Conservation (phyloP, 92 coral and sea anemone species). For the Zoanthus solanderi region DNA sequence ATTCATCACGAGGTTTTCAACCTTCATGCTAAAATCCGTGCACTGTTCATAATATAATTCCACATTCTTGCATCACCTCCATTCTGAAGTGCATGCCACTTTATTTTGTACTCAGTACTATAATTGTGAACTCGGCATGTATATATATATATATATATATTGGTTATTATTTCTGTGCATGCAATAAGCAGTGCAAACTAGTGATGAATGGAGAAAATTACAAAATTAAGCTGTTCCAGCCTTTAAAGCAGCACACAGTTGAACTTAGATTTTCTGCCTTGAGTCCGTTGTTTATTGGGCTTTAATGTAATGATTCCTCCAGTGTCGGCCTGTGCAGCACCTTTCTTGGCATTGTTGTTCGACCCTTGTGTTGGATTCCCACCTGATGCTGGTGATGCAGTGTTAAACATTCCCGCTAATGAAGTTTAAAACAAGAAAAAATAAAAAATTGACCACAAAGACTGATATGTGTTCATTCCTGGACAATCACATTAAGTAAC, state of each 20-base stretch:
- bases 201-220: not conserved
- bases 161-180: not conserved
- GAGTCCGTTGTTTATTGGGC: slow-evolving; percentile 97
- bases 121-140: too few species aligned
- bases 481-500: too few species aligned
- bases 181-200: not conserved
- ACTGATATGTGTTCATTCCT: not conserved
- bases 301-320: slow-evolving; percentile 92
- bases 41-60: too few species aligned
- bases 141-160: too few species aligned
- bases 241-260: slow-evolving; percentile 71
- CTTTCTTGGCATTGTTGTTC: slow-evolving; percentile 79
- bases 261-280: slow-evolving; percentile 89
- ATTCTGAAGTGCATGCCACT: too few species aligned
- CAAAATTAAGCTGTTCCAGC: not conserved
- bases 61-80: too few species aligned
- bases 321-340: slow-evolving; percentile 72
- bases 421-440: not conserved
- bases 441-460: not conserved
- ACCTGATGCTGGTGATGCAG: slow-evolving; percentile 65
- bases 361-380: slow-evolving; percentile 55
- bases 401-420: slow-evolving; percentile 90
- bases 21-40: too few species aligned
- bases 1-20: too few species aligned
- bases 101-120: too few species aligned